Evolutionary conservation across 2,888 invertebrate species (phyloP).

Genomic region (Nyleta sp.): DNA sequence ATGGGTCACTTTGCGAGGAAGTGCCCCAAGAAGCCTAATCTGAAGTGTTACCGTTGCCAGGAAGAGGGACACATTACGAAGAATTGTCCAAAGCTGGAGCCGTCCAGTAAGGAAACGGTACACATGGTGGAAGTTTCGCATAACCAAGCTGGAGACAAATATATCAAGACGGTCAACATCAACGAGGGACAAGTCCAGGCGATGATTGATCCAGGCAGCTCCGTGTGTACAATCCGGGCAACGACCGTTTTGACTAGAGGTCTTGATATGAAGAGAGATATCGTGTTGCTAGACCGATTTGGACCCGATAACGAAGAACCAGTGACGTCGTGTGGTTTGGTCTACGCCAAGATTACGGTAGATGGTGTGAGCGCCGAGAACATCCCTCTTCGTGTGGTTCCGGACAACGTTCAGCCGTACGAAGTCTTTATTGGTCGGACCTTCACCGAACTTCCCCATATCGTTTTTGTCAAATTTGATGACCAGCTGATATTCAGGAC

Average conservation of each 20-base stretch:
- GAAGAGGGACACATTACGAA: not conserved
- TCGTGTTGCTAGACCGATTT: no score
- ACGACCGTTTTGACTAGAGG: no score
- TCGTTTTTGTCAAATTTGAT: slow-evolving; percentile 27
- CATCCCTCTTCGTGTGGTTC: not conserved
- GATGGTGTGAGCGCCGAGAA: no score
- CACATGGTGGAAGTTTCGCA: not conserved
- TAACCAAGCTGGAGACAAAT: not conserved
- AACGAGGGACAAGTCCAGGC: no score
- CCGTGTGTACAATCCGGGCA: no score
- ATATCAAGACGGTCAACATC: not conserved
- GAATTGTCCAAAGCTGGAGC: not conserved
- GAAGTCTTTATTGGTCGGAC: slow-evolving; percentile 27
- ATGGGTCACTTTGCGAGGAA: not conserved
- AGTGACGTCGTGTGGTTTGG: no score
- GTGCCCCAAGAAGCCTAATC: not conserved
- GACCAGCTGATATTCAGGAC: slow-evolving; percentile 14
- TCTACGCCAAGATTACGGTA: no score
- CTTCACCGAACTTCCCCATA: slow-evolving; percentile 37
- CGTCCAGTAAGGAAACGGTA: not conserved
- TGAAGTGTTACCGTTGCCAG: not conserved
- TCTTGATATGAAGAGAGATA: no score
- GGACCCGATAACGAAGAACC: no score
- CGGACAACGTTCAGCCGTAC: slow-evolving; percentile 6
- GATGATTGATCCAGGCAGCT: slow-evolving; percentile 3